phyloP scores from a whole-genome alignment of 2,113 vertebrate species.

The Brachirus orientalis region DNA sequence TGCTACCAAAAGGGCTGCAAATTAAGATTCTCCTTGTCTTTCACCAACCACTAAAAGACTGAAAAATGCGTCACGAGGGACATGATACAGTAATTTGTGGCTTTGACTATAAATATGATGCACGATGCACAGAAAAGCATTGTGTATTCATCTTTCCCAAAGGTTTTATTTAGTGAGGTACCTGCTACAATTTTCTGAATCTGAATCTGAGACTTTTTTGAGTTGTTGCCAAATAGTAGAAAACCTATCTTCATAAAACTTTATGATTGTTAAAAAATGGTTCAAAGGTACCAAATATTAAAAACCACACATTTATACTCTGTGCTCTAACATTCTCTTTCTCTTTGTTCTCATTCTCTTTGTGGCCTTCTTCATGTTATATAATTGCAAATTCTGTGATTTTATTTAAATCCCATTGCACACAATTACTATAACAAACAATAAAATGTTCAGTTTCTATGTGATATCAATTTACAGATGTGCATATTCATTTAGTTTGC shows the following conservation, averaged over 20 bases:
- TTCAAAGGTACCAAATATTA: neutral
- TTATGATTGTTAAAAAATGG: neutral
- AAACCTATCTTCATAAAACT: neutral
- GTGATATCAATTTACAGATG: too few species aligned
- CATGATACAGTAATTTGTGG: conserved; percentile 79
- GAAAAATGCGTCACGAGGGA: conserved; percentile 78
- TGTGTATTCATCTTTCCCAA: conserved; percentile 57
- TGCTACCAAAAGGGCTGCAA: conserved; percentile 75
- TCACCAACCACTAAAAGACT: conserved; percentile 68
- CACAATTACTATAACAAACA: too few species aligned
- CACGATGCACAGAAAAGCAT: conserved; percentile 57
- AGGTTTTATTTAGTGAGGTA: conserved; percentile 61
- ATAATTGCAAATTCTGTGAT: neutral
- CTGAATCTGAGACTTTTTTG: too few species aligned
- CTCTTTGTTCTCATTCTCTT: too few species aligned
- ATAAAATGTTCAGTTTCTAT: too few species aligned
- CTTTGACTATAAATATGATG: conserved; percentile 72
- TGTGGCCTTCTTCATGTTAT: neutral
- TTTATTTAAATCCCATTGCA: neutral
- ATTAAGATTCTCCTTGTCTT: conserved; percentile 81
- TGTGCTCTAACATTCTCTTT: neutral
- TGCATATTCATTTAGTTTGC: too few species aligned
- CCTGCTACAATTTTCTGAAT: conserved; percentile 46
- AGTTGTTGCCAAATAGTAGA: too few species aligned
- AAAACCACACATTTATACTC: neutral